Conservation (phyloP, 2,797 vertebrate species). For the Pipistrellus pygmaeus region DNA sequence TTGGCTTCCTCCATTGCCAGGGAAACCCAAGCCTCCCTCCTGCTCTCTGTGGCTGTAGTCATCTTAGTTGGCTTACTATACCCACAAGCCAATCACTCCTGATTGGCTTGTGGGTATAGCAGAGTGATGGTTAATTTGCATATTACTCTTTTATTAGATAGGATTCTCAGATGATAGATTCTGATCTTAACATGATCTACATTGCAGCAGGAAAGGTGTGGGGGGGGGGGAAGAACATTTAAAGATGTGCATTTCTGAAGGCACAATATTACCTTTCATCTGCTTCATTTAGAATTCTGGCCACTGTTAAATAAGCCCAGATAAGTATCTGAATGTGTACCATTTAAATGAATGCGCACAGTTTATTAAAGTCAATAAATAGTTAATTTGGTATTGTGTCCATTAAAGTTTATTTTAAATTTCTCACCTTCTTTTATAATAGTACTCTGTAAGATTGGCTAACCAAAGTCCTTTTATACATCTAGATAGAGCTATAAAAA, state of each 20-base stretch:
- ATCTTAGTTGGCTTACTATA: too few species aligned
- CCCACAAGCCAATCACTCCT: too few species aligned
- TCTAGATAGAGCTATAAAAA: slow-evolving; percentile 20
- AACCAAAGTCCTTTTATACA: slow-evolving; percentile 45
- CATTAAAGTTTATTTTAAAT: slow-evolving; percentile 21
- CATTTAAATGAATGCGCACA: background rate
- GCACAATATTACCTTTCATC: background rate
- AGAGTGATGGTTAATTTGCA: too few species aligned
- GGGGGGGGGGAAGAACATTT: background rate
- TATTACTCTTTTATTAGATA: too few species aligned
- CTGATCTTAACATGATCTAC: background rate
- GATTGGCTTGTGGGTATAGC: too few species aligned
- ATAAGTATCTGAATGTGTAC: background rate
- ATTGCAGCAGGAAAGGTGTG: background rate
- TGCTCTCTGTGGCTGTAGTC: too few species aligned
- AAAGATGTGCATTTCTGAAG: background rate
- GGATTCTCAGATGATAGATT: background rate
- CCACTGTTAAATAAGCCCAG: background rate
- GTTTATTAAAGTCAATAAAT: background rate
- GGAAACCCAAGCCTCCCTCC: too few species aligned
- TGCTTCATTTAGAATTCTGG: background rate
- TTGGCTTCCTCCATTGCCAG: too few species aligned
- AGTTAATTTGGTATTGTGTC: background rate
- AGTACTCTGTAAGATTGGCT: background rate
- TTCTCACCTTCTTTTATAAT: background rate